These are phyloP conservation scores for Machaerirhynchus nigripectus DNA, from an alignment of 2,113 vertebrate genomes.

Conservation along the genomic window DNA sequence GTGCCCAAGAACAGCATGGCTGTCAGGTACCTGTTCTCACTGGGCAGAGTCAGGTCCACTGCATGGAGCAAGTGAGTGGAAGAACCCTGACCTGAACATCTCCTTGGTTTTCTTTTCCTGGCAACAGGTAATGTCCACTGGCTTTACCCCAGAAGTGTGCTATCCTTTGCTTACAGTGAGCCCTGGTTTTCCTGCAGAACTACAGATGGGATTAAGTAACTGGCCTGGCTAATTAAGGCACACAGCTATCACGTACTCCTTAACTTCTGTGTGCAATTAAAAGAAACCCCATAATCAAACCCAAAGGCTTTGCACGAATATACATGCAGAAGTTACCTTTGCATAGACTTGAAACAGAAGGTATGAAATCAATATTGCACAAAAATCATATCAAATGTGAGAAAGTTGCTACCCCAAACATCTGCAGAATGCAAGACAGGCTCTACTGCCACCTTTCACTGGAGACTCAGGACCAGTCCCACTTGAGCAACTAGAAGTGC, in stretches of 20 bases:
- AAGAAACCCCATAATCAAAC: neutral
- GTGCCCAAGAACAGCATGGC: neutral
- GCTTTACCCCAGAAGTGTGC: neutral
- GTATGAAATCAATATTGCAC: neutral
- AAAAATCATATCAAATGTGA: neutral
- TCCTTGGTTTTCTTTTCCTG: neutral
- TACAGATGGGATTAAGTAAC: neutral
- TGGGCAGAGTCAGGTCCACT: fast-evolving
- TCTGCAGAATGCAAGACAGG: neutral
- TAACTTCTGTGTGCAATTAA: neutral
- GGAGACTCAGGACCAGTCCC: neutral
- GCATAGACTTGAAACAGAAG: neutral
- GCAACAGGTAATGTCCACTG: neutral
- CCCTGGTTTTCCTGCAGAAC: neutral
- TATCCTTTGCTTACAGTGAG: neutral
- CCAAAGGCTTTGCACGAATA: neutral
- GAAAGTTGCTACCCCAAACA: neutral
- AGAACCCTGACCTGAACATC: neutral
- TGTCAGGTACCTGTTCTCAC: neutral
- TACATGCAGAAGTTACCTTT: neutral
- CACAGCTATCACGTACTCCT: neutral
- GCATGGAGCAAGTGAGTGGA: neutral
- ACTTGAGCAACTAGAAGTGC: neutral
- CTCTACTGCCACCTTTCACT: neutral
- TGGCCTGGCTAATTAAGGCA: neutral